Base-by-base conservation (phyloP, 1,140 invertebrate species). In the Carposina sasakii region DNA sequence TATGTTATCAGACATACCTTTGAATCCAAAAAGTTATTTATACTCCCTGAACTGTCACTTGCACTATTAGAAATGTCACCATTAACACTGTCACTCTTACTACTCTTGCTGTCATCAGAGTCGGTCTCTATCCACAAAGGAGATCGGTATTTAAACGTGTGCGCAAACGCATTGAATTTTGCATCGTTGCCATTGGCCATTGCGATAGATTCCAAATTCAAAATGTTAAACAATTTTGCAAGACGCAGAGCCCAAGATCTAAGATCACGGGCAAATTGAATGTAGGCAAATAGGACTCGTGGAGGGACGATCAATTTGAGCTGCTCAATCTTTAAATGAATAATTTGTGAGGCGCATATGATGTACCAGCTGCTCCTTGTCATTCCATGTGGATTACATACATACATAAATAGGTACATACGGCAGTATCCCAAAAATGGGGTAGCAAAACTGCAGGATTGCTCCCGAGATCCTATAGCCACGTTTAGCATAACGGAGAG, bases 81-180 rank as follows among this genome's bases (percentile, higher is more conserved):
- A 1, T 44, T 54, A 2, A 9, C 19, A 22, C 51, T 49, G 13
- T 51, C 54, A 36, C 62, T 68, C 52, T 37, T 43, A 26, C 57
- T 63, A 46, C 65, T 73, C 28, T 67, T 68, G 28, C 68, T 72
- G 1, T 69, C 48, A 17, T 77, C 78, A 0, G 82, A 78, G 50
- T 85, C 82, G 0, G 84, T 84, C 33, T 84, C 81, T 10, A 85
- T 82, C 84, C 81, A 86, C 13, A 85, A 48, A 1, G 82, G 81
- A 2, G 82, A 86, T 3, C 81, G 72, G 46, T 85, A 85, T 48
- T 86, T 86, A 48, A 86, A 81, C 20, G 77, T 85, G 30, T 86
- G 77, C 0, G 78, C 79, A 12, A 76, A 72, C 19, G 71, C 70
- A 34, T 76, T 81, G 12, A 71, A 67, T 13, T 65, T 61, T 5